Base-by-base conservation (phyloP, 2,888 invertebrate genomes). In the Sarcophaga variegata region DNA sequence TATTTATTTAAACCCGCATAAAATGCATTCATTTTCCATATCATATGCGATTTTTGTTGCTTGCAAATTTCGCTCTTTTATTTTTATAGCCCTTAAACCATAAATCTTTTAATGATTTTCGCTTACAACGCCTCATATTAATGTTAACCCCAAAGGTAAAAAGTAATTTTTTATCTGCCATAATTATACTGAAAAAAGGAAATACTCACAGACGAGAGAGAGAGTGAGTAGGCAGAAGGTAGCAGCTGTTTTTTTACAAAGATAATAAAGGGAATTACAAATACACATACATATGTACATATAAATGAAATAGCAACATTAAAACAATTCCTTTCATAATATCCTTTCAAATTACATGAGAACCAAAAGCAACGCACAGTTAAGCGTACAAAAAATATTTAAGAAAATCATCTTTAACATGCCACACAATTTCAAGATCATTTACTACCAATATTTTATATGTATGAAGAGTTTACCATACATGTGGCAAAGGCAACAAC, bases 341-440 rank as follows among this genome's bases (percentile, higher is more conserved):
- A 83, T 83, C 82, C 64, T 83, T 72, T 64, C 60, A 66, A 72
- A 66, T 72, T 72, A 25, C 22, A 25, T 6, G n/a, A 17, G 45
- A 45, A 62, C 17, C 5, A 17, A 54, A 49, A 14, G 11, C 14
- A 12, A 49, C 4, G 1, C 49, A 49, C 49, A 49, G 3, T 12
- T 49, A 49, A 10, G 14, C 49, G 14, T 14, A 49, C 11, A 49
- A 37, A 6, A 59, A n/a, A 63, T 62, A 12, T 22, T 37, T 12
- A 66, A 54, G 72, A 66, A 81, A 81, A 76, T 76, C 71, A 63
- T 79, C 60, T 82, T 81, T 64, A 75, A 81, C 83, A 79, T 66
- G 66, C 78, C 37, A 79, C 25, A 71, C 25, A 71, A 71, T 71
- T 77, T 71, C 20, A 66, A 82, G 71, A 82, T 77, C 71, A 82